These are phyloP conservation scores for Tiliqua scincoides DNA, from an alignment of 2,113 vertebrate genomes.

Conservation along the genomic window DNA sequence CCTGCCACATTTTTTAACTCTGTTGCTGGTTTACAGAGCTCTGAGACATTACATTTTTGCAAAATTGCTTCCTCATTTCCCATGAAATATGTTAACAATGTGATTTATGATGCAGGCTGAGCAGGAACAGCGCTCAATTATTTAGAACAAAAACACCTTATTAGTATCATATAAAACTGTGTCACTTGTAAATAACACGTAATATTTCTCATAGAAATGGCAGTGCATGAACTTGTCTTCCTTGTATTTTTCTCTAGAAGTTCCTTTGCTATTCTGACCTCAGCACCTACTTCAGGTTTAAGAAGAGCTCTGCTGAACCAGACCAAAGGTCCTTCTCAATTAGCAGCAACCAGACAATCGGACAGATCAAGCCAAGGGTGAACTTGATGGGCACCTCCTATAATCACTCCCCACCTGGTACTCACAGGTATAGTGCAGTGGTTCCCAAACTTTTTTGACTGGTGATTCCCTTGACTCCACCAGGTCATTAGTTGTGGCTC, in stretches of 20 bases:
- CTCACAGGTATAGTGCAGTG: not conserved
- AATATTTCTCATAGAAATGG: not conserved
- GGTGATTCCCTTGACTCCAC: no score
- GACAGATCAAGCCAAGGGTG: no score
- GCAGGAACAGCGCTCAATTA: conserved; percentile 8
- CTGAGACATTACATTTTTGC: conserved; percentile 14
- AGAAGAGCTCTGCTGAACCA: not conserved
- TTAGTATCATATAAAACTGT: conserved; percentile 10
- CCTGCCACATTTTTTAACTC: conserved; percentile 54
- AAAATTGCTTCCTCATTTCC: conserved; percentile 33
- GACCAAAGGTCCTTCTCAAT: not conserved
- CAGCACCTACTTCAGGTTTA: not conserved
- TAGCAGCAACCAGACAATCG: no score
- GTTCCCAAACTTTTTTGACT: no score
- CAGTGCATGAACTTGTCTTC: not conserved
- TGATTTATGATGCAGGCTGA: conserved; percentile 13
- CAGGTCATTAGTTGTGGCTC: no score
- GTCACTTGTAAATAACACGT: not conserved
- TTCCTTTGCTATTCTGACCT: not conserved
- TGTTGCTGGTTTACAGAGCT: conserved; percentile 28
- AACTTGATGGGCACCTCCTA: no score
- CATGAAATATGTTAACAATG: conserved; percentile 7
- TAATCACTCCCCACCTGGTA: not conserved
- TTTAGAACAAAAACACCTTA: not conserved
- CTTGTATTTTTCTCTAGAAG: not conserved